Evolutionary conservation across 2,797 vertebrate genomes (phyloP), one percentile per base, ranked within the genome.

Genomic region (Selene dorsalis): DNA sequence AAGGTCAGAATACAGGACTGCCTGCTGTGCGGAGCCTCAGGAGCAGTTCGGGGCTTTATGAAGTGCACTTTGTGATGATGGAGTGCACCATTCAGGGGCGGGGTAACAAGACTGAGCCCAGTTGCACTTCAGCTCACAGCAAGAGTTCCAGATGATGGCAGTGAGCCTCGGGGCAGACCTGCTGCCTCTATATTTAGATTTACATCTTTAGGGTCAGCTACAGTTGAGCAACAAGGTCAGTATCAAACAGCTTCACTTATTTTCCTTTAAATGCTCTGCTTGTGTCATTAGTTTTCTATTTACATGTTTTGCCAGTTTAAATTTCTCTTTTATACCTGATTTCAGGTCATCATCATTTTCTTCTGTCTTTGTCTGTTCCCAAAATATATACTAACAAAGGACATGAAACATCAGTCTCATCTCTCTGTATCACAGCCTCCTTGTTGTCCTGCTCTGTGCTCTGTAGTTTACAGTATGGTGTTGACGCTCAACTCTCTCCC

Each of bases 131-230:
- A 26, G 6, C 24, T 72, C 82, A n/a, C 60, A 47, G 69, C 53
- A 22, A 48, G 20, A 47, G 32, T 28, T 50, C 66, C 61, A 78
- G 24, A 69, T 66, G 61, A 57, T 26, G 65, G 32, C 39, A 18
- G 56, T n/a, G 56, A 56, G 71, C 79, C 77, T 62, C 17, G 10
- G 9, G 68, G 60, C 57, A 52, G 47, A 68, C 77, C 55, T 53
- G 64, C 66, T 68, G 52, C 26, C 20, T 22, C 68, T 66, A 66
- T 56, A 74, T 86, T 71, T 65, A 62, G 32, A 78, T 69, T 6
- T 28, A 59, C 48, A 79, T 76, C 22, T 57, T 38, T 18, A 1
- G 12, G 57, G 56, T 71, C 64, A 74, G 20, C 57, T 61, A 63
- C 28, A 50, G 53, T 41, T 73, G 6, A 41, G 18, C 28, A 69